These are phyloP conservation scores for Nasonovia ribisnigri DNA, from an alignment of 2,888 invertebrate genomes.

Conservation along the genomic window DNA sequence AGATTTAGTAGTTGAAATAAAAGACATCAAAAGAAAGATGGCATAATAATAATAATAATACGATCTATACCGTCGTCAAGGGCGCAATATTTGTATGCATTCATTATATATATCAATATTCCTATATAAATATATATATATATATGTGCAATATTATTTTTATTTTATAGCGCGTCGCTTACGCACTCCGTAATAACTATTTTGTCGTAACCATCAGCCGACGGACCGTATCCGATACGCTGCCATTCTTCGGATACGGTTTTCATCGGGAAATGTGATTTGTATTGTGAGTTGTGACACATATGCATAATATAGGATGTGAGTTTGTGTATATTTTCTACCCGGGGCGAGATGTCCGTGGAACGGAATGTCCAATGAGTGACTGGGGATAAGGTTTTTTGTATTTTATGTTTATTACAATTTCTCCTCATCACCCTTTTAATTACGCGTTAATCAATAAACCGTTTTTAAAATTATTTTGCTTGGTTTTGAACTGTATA, in stretches of 20 bases:
- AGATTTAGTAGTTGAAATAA: background rate
- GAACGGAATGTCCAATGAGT: background rate
- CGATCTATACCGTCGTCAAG: background rate
- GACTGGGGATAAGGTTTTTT: background rate
- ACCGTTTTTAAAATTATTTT: background rate
- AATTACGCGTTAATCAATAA: background rate
- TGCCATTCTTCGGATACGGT: background rate
- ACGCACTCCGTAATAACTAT: background rate
- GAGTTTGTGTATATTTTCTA: background rate
- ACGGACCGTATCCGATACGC: background rate
- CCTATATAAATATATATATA: background rate
- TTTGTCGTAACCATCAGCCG: background rate
- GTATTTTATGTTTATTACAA: background rate
- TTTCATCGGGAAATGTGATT: background rate
- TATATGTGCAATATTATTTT: background rate
- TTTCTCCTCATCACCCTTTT: background rate
- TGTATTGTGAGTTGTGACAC: slow-evolving; percentile 1
- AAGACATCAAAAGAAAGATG: background rate
- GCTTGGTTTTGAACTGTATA: background rate
- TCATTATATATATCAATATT: background rate
- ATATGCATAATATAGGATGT: background rate
- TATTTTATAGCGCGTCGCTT: background rate
- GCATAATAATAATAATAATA: background rate
- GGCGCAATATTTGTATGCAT: background rate
- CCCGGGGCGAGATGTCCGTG: background rate